phyloP scores from a whole-genome alignment of 2,113 vertebrate species.

The Cyphomyrus discorhynchus region DNA sequence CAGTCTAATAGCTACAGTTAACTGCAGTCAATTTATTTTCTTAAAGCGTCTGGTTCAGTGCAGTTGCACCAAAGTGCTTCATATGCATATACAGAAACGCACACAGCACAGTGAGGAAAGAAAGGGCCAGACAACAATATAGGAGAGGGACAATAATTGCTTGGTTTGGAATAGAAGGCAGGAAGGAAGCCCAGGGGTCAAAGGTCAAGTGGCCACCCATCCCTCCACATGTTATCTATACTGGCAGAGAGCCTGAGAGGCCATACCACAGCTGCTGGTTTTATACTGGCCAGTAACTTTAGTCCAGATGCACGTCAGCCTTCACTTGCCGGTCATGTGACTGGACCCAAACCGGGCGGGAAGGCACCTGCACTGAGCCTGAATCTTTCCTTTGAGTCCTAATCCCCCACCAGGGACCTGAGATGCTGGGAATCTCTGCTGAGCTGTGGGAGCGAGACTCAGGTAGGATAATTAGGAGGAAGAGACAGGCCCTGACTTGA shows the following conservation, averaged over 20 bases:
- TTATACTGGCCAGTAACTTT: background rate
- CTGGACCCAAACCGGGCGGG: background rate
- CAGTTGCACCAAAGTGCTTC: background rate
- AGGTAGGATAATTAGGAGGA: conserved; percentile 1
- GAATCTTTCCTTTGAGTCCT: background rate
- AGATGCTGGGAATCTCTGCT: background rate
- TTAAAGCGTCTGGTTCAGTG: background rate
- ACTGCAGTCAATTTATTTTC: background rate
- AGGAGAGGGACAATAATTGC: background rate
- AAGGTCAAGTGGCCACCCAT: background rate
- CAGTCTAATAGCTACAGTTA: background rate
- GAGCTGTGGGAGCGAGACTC: background rate
- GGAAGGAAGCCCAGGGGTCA: background rate
- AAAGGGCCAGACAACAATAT: background rate
- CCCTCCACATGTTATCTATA: background rate
- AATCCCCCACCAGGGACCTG: background rate
- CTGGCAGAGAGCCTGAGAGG: background rate
- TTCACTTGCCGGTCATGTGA: background rate
- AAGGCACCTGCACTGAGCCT: background rate
- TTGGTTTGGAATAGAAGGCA: background rate
- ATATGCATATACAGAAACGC: background rate
- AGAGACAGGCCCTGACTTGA: background rate
- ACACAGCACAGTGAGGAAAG: background rate
- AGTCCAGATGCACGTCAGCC: background rate
- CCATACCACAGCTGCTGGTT: background rate